Base-by-base conservation (phyloP, 2,113 vertebrate species). In the Clarias batrachus region DNA sequence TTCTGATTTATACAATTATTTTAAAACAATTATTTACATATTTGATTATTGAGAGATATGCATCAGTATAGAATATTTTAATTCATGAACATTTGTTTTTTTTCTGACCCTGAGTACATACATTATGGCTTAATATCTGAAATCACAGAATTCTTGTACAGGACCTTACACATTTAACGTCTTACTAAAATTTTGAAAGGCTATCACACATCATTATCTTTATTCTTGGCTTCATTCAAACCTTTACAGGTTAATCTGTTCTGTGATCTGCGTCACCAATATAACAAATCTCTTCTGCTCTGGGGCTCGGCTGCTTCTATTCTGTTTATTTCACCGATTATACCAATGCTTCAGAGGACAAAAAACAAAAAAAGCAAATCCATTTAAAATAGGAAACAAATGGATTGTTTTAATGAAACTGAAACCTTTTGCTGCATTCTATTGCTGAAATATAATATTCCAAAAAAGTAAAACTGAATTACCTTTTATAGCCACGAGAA, bases 401-500 rank as follows among this genome's bases (percentile, higher is more conserved):
- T 30, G 1, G 8, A 33, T 1, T 71, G 8, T 71, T 37, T 33
- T 71, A 71, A 37, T 37, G 30, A 33, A 2, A 71, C 68, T 17
- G 17, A 73, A 21, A 41, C 70, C 3, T 23, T 41, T 41, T 73
- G 33, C 19, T 73, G 70, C 21, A 41, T 74, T 25, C 71, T 25
- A 13, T 19, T 30, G 14, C n/a, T 48, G 0, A 48, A 48, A 48
- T 48, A 48, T 8, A 48, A 48, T 6, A 48, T 48, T 48, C 48
- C 48, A 48, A 48, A 6, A 60, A 60, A 83, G 54, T 37, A 9
- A 41, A 74, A 66, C 25, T 12, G 25, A 70, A 54, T 21, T 90
- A 90, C 90, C 90, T 90, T 87, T 88, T 90, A 79, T 71, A 90
- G 54, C 90, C 90, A 80, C 25, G 25, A 59, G 90, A 86, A 86